phyloP scores from a whole-genome alignment of 2,888 invertebrate species.

The Eumacrocentrus americanus region DNA sequence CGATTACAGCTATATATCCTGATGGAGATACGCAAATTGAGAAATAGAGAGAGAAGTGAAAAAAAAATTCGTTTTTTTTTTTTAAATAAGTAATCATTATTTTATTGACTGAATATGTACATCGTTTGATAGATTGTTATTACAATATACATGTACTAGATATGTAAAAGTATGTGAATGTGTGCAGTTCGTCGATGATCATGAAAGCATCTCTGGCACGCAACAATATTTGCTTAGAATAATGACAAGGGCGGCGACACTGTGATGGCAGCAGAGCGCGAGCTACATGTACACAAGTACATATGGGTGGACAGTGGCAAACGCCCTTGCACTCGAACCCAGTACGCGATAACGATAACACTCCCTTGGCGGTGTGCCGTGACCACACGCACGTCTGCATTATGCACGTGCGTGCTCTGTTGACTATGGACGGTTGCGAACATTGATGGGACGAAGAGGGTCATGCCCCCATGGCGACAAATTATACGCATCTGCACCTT shows the following conservation, averaged over 20 bases:
- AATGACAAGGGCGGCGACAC: constrained; percentile 36
- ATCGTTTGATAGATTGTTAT: no score
- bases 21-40: no score
- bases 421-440: not conserved
- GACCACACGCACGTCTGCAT: constrained; percentile 18
- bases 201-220: no score
- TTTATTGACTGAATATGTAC: no score
- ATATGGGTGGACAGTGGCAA: not conserved
- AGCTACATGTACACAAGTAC: not conserved
- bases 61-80: no score
- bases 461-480: constrained; percentile 1
- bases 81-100: no score
- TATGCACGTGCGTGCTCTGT: constrained; percentile 13
- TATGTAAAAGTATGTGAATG: no score
- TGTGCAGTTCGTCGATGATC: no score
- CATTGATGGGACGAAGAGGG: not conserved
- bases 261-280: not conserved
- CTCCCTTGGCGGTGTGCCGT: constrained; percentile 13
- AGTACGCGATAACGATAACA: constrained; percentile 39
- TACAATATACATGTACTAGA: no score
- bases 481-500: not conserved
- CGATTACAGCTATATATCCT: no score
- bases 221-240: constrained; percentile 49
- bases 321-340: not conserved
- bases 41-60: no score